Percentiles rank a stretch among this genome's conserved stretches.
These are phyloP conservation scores for Cynaeus angustus DNA, from an alignment of 2,888 invertebrate genomes.

Conservation along the genomic window DNA sequence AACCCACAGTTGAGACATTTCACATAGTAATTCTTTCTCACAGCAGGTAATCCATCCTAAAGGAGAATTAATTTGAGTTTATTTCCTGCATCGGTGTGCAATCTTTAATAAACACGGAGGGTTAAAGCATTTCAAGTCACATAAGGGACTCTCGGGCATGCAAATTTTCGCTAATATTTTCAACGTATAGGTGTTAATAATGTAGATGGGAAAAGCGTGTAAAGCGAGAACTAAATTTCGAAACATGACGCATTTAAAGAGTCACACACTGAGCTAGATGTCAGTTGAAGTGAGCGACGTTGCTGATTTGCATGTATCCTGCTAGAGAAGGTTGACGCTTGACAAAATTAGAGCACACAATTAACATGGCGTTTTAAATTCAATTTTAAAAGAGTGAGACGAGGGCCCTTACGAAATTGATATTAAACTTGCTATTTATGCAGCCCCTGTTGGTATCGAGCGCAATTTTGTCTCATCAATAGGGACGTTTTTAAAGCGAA, in stretches of 20 bases:
- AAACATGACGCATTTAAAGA: slow-evolving; percentile 46
- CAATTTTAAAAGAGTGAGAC: slow-evolving; percentile 25
- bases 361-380: slow-evolving; percentile 32
- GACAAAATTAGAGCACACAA: slow-evolving; percentile 34
- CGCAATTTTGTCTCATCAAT: slow-evolving; percentile 36
- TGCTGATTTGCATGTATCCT: slow-evolving; percentile 47
- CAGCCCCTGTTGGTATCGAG: slow-evolving; percentile 28
- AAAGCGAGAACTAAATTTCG: slow-evolving; percentile 42
- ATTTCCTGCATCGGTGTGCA: slow-evolving; percentile 1
- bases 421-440: slow-evolving; percentile 45
- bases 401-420: slow-evolving; percentile 39
- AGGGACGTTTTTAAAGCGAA: slow-evolving; percentile 43
- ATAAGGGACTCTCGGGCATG: slow-evolving; percentile 45
- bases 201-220: slow-evolving; percentile 51
- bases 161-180: slow-evolving; percentile 51
- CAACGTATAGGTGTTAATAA: slow-evolving; percentile 46
- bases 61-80: slow-evolving; percentile 12
- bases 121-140: slow-evolving; percentile 38
- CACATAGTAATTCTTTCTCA: too few species aligned
- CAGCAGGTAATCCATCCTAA: too few species aligned
- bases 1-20: too few species aligned
- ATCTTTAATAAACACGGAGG: slow-evolving; percentile 23
- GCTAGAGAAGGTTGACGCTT: slow-evolving; percentile 37
- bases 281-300: slow-evolving; percentile 37
- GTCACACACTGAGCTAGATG: slow-evolving; percentile 46